These are phyloP conservation scores for Drosophila demipolita DNA, from an alignment of 2,888 invertebrate species.

Conservation along the genomic window DNA sequence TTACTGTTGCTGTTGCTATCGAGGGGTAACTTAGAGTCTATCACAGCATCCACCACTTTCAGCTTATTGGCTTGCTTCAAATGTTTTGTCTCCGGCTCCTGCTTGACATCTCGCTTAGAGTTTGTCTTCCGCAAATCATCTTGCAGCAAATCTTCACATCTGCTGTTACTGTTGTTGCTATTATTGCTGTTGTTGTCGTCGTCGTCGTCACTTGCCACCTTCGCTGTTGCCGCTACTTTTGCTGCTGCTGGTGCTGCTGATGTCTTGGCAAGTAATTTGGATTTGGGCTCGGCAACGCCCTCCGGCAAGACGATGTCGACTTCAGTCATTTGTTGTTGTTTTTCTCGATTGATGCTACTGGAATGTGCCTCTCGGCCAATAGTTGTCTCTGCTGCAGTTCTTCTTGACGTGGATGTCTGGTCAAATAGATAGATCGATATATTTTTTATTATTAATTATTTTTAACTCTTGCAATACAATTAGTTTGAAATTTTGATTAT, in stretches of 20 bases:
- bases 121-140: background rate
- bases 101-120: background rate
- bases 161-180: constrained; percentile 34
- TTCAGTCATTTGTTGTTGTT: constrained; percentile 81
- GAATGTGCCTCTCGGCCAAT: constrained; percentile 54
- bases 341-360: constrained; percentile 42
- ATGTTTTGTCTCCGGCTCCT: background rate
- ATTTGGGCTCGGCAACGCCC: constrained; percentile 74
- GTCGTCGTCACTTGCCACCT: constrained; percentile 17
- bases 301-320: constrained; percentile 83
- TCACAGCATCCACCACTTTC: constrained; percentile 67
- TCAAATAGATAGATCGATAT: constrained; percentile 35
- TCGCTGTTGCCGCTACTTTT: constrained; percentile 13
- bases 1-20: constrained; percentile 55
- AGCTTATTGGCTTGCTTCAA: constrained; percentile 34
- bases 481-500: constrained; percentile 1
- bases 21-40: constrained; percentile 27
- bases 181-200: constrained; percentile 20
- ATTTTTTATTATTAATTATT: constrained; percentile 6
- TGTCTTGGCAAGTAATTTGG: constrained; percentile 69
- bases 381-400: constrained; percentile 44
- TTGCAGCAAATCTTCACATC: constrained; percentile 14
- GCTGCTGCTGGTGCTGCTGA: constrained; percentile 30
- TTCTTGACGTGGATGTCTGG: constrained; percentile 34
- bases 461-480: background rate